Percentiles rank a stretch among this genome's conserved stretches.
Evolutionary conservation across 2,888 invertebrate species (phyloP).

Genomic region (Cephalotes varians): DNA sequence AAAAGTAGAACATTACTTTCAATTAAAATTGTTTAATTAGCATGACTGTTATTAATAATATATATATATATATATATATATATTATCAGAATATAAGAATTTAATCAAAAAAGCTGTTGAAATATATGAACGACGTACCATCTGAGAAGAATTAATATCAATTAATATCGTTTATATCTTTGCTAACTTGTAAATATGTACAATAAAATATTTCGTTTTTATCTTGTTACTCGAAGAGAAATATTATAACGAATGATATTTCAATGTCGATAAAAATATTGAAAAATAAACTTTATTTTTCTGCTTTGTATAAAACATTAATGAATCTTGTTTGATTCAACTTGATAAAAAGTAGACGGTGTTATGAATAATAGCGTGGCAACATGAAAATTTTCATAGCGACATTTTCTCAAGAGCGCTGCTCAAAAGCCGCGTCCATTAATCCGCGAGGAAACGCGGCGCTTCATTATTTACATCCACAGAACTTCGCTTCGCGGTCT

Average conservation of each 20-base stretch:
- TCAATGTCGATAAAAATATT: background rate
- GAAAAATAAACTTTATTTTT: background rate
- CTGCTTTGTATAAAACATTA: background rate
- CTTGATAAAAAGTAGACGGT: conserved; percentile 13
- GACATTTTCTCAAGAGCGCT: conserved; percentile 37
- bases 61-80: too few relatives aligned
- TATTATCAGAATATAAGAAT: too few relatives aligned
- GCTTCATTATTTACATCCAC: conserved; percentile 52
- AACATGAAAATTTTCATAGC: conserved; percentile 23
- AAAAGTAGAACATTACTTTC: background rate
- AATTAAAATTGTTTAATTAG: background rate
- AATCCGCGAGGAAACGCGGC: conserved; percentile 50
- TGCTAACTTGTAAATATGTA: background rate
- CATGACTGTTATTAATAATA: background rate
- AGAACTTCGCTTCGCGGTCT: conserved; percentile 53
- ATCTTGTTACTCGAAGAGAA: background rate
- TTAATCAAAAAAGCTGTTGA: background rate
- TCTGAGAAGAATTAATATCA: background rate
- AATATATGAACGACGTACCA: background rate
- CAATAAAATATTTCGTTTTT: background rate
- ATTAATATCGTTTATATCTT: background rate
- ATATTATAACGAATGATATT: background rate
- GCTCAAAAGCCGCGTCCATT: conserved; percentile 45
- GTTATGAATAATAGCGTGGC: conserved; percentile 8
- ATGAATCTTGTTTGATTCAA: conserved; percentile 1